Percentiles rank a stretch among this genome's conserved stretches.
phyloP scores from a whole-genome alignment of 2,113 vertebrate genomes.

The Myrmophylax atrothorax region DNA sequence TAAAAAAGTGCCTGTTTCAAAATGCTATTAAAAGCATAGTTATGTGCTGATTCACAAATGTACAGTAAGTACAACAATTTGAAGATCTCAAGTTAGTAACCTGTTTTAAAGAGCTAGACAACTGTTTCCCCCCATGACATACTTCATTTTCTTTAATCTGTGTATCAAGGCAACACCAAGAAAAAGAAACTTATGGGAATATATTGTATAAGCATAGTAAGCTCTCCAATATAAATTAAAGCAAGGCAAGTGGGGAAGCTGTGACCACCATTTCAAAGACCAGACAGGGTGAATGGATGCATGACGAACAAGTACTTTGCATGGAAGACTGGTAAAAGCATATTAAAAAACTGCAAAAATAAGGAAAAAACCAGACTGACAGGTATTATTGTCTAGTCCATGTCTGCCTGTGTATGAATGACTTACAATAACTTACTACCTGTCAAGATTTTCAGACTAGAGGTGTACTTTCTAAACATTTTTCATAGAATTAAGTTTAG shows the following conservation, averaged over 20 bases:
- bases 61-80: background rate
- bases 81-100: background rate
- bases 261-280: background rate
- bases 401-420: background rate
- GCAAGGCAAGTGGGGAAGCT: background rate
- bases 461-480: background rate
- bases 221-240: background rate
- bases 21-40: background rate
- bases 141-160: background rate
- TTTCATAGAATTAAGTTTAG: background rate
- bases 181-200: background rate
- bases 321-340: background rate
- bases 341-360: background rate
- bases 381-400: background rate
- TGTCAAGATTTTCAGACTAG: background rate
- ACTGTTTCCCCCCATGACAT: background rate
- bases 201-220: background rate
- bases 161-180: background rate
- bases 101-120: background rate
- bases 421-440: background rate
- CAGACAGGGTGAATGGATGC: background rate
- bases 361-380: background rate
- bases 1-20: background rate
- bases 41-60: background rate
- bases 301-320: background rate